Evolutionary conservation across 2,113 vertebrate genomes (phyloP).

Genomic region (Ictidomys tridecemlineatus): DNA sequence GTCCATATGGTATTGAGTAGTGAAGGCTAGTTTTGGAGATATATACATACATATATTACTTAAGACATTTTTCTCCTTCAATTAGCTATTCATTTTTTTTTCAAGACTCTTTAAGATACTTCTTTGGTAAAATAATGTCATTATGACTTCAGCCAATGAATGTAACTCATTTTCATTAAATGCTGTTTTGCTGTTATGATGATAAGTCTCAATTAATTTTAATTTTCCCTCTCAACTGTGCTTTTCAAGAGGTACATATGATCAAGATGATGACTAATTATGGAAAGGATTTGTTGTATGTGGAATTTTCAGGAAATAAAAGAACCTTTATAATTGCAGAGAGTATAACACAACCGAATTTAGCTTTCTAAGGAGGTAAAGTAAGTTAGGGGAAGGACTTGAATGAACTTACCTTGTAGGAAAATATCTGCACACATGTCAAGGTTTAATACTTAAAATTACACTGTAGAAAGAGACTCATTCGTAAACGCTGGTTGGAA

Average conservation of each 20-base stretch:
- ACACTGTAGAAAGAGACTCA: neutral
- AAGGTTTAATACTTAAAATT: neutral
- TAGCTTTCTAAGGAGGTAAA: neutral
- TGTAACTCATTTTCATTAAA: constrained; percentile 3
- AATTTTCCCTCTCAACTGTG: neutral
- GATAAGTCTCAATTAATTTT: constrained; percentile 46
- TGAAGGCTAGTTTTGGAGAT: constrained; percentile 14
- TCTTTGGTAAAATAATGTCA: neutral
- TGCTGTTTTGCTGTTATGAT: neutral
- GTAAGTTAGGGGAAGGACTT: neutral
- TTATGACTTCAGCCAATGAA: neutral
- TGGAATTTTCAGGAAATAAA: neutral
- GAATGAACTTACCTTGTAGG: neutral
- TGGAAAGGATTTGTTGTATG: neutral
- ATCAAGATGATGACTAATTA: neutral
- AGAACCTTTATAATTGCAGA: neutral
- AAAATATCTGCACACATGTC: neutral
- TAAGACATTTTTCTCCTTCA: neutral
- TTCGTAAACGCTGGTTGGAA: neutral
- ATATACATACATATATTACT: neutral
- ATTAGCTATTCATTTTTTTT: neutral
- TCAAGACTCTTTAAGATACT: neutral
- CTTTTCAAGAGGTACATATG: constrained; percentile 19
- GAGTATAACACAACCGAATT: neutral
- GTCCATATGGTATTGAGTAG: neutral